Conservation (phyloP, 2,888 invertebrate genomes). For the Caenorhabditis panamensis region DNA sequence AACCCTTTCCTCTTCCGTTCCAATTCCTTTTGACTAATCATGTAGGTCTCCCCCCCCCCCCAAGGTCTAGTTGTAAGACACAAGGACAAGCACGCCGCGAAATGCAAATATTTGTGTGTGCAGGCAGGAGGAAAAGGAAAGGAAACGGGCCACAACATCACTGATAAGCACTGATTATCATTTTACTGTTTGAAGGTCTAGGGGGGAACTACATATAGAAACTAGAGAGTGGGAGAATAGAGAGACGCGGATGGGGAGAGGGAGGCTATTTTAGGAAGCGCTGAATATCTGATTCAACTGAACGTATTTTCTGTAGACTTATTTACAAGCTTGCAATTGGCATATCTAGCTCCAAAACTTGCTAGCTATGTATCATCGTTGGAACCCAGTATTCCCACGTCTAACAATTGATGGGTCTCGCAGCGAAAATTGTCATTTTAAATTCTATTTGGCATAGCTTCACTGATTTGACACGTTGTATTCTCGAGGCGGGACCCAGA, state of each 20-base stretch:
- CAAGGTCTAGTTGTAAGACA: background rate
- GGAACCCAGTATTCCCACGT: too few relatives aligned
- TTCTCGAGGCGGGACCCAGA: too few relatives aligned
- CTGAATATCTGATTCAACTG: too few relatives aligned
- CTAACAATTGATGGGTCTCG: background rate
- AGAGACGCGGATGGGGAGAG: conserved; percentile 3
- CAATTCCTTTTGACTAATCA: background rate
- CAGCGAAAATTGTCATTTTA: background rate
- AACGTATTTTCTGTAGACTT: background rate
- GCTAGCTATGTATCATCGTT: too few relatives aligned
- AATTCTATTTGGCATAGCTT: too few relatives aligned
- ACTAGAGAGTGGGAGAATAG: background rate
- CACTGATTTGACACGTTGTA: too few relatives aligned
- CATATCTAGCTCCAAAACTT: too few relatives aligned
- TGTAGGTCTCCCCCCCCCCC: background rate
- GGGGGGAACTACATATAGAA: too few relatives aligned
- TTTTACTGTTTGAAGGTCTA: conserved; percentile 3
- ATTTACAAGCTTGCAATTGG: too few relatives aligned
- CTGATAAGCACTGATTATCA: conserved; percentile 23
- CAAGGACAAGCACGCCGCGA: conserved; percentile 6
- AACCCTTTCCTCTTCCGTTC: background rate
- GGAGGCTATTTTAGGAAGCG: background rate
- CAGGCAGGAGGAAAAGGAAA: background rate
- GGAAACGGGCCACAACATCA: background rate
- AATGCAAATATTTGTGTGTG: conserved; percentile 49